A percentile compares a stretch with the other conserved stretches of the same genome.
These are phyloP conservation scores for Artibeus lituratus DNA, from an alignment of 2,797 vertebrate genomes.

Conservation along the genomic window DNA sequence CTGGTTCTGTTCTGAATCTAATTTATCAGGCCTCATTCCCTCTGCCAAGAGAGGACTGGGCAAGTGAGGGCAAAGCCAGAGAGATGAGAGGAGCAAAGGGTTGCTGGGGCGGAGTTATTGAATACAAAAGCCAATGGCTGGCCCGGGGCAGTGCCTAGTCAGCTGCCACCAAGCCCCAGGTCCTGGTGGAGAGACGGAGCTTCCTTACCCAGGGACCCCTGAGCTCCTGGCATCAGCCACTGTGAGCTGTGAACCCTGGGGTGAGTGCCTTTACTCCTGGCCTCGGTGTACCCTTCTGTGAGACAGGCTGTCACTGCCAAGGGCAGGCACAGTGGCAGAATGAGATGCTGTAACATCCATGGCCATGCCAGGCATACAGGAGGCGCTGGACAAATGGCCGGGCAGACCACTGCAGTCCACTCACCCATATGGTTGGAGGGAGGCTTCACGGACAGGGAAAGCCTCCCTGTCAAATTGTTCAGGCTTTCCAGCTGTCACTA, in stretches of 20 bases:
- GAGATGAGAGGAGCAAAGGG: background rate
- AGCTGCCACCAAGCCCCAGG: background rate
- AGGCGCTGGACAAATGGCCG: background rate
- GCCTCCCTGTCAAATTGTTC: background rate
- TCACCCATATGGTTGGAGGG: too few species aligned
- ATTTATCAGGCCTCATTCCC: background rate
- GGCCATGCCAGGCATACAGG: background rate
- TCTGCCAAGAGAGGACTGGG: background rate
- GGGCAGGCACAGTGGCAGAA: background rate
- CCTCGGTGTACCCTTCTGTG: background rate
- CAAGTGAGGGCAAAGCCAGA: background rate
- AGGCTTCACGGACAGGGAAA: background rate
- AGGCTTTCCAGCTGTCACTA: background rate
- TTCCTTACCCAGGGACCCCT: background rate
- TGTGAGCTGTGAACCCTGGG: background rate
- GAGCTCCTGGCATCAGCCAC: background rate
- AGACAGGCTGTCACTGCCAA: background rate
- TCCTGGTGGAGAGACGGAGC: background rate
- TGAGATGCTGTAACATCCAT: rapidly evolving
- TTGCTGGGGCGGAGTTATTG: background rate
- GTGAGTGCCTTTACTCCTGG: background rate
- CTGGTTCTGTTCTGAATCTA: background rate
- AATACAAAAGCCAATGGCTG: background rate
- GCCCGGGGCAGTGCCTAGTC: background rate
- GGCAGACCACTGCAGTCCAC: background rate